Conservation (phyloP, 2,797 vertebrate species). For the Hybognathus amarus region DNA sequence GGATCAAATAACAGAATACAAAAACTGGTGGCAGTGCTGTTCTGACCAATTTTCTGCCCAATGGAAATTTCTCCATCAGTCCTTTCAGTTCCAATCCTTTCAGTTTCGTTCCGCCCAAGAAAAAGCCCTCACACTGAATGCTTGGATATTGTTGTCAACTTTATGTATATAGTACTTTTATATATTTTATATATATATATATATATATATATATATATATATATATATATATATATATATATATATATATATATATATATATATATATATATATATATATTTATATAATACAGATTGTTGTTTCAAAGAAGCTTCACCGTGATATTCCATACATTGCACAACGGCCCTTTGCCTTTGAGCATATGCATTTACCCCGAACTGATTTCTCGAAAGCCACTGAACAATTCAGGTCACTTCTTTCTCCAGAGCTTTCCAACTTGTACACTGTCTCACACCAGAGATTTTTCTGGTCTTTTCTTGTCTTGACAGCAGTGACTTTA, state of each 20-base stretch:
- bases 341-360: accelerated
- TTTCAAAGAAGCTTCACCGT: no score
- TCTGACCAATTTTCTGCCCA: neutral
- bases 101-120: no score
- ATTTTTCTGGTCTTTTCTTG: neutral
- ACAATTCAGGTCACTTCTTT: neutral
- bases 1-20: neutral
- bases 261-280: no score
- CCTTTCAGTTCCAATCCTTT: no score
- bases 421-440: neutral
- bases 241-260: neutral
- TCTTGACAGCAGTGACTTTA: neutral
- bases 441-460: neutral
- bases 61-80: neutral
- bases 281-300: neutral
- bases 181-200: neutral
- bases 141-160: neutral
- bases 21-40: neutral
- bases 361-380: no score
- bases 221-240: neutral
- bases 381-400: no score
- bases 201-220: neutral
- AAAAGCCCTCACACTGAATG: no score
- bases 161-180: neutral
- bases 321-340: no score